phyloP scores from a whole-genome alignment of 1,140 invertebrate species.

The Bombus haemorrhoidalis region DNA sequence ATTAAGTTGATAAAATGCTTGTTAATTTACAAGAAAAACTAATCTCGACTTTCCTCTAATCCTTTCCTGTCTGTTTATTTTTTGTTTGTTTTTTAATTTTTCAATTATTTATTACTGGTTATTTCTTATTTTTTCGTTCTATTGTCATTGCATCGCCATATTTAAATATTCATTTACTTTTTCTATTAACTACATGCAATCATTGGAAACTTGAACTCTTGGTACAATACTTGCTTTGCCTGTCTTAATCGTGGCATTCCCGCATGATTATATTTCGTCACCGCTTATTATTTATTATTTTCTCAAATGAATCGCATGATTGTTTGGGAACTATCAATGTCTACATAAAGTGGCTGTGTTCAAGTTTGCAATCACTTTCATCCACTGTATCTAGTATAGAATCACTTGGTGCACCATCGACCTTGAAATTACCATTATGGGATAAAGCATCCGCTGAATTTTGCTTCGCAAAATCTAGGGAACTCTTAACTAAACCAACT shows the following conservation, averaged over 20 bases:
- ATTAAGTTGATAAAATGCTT: conserved; percentile 51
- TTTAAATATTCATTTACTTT: conserved; percentile 34
- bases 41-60: conserved; percentile 64
- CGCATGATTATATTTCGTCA: background rate
- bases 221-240: conserved; percentile 19
- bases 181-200: conserved; percentile 11
- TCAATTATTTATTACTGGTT: conserved; percentile 38
- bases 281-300: conserved; percentile 9
- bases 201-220: background rate
- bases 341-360: conserved; percentile 82
- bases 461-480: conserved; percentile 88
- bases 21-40: conserved; percentile 61
- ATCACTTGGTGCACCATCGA: conserved; percentile 81
- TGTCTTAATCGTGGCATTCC: background rate
- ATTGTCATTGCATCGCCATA: background rate
- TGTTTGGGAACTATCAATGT: background rate
- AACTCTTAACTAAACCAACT: conserved; percentile 85
- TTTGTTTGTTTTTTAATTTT: conserved; percentile 52
- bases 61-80: conserved; percentile 65
- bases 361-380: conserved; percentile 83
- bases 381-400: conserved; percentile 82
- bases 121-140: background rate
- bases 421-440: conserved; percentile 86
- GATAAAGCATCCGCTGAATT: conserved; percentile 89
- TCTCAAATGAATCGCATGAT: conserved; percentile 14